phyloP scores from a whole-genome alignment of 2,113 vertebrate genomes.

The Condylura cristata region DNA sequence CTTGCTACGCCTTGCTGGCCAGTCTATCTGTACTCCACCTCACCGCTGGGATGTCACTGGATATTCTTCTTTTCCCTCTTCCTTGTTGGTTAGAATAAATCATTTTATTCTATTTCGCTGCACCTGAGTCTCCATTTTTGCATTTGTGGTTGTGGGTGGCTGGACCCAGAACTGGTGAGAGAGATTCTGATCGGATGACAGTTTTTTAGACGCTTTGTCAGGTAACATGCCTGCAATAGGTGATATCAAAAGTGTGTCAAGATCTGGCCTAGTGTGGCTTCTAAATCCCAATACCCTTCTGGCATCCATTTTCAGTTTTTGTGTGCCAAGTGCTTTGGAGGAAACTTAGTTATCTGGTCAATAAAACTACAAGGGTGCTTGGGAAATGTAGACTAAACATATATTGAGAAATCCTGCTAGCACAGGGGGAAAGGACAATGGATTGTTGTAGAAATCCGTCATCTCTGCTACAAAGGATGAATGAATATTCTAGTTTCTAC shows the following conservation, averaged over 20 bases:
- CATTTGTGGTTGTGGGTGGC: no score
- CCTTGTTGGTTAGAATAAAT: no score
- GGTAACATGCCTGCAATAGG: not conserved
- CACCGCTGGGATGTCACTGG: no score
- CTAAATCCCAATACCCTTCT: not conserved
- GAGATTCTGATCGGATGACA: no score
- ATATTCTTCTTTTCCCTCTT: no score
- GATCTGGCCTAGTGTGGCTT: not conserved
- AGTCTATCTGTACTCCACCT: no score
- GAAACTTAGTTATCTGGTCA: not conserved
- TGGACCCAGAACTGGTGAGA: no score
- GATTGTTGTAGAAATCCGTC: not conserved
- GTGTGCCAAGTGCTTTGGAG: not conserved
- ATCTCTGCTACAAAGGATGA: not conserved
- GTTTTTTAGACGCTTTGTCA: no score
- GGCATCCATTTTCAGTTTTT: not conserved
- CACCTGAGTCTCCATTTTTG: no score
- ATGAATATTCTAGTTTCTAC: not conserved
- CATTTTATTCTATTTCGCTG: no score
- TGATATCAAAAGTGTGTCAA: not conserved
- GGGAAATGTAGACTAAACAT: not conserved
- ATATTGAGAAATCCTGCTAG: not conserved
- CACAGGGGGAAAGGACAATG: not conserved
- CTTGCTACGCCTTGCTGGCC: no score
- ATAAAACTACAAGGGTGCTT: not conserved